Conservation (phyloP, 2,113 vertebrate genomes). For the Notarius quadriscutis region DNA sequence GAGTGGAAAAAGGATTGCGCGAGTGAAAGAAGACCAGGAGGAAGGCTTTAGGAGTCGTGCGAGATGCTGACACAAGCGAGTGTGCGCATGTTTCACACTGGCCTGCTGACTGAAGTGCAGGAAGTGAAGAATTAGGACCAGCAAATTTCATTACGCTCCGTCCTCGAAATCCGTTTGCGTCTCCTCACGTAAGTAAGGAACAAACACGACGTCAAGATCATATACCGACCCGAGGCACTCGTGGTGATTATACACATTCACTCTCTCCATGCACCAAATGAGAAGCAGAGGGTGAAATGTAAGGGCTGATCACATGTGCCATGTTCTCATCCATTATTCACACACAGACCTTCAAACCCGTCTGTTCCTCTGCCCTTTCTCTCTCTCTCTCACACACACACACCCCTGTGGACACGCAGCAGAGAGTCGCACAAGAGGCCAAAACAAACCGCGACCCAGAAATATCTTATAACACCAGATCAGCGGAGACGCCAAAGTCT, state of each 20-base stretch:
- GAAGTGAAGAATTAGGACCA: background rate
- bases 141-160: background rate
- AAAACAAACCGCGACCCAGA: slow-evolving; percentile 9
- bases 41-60: background rate
- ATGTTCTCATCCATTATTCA: slow-evolving; percentile 47
- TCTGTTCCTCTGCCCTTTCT: slow-evolving; percentile 41
- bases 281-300: background rate
- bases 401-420: background rate
- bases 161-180: background rate
- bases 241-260: background rate
- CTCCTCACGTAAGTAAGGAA: background rate
- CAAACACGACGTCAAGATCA: background rate
- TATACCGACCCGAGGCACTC: background rate
- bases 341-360: slow-evolving; percentile 36
- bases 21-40: background rate
- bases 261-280: background rate
- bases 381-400: background rate
- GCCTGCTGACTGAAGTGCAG: slow-evolving; percentile 3
- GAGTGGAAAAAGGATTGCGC: background rate
- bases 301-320: slow-evolving; percentile 12
- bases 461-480: slow-evolving; percentile 19
- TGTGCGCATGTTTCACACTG: background rate
- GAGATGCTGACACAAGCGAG: background rate
- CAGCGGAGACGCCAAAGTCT: background rate
- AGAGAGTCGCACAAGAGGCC: background rate